Conservation (phyloP, 2,797 vertebrate species). For the Myotis vivesi region DNA sequence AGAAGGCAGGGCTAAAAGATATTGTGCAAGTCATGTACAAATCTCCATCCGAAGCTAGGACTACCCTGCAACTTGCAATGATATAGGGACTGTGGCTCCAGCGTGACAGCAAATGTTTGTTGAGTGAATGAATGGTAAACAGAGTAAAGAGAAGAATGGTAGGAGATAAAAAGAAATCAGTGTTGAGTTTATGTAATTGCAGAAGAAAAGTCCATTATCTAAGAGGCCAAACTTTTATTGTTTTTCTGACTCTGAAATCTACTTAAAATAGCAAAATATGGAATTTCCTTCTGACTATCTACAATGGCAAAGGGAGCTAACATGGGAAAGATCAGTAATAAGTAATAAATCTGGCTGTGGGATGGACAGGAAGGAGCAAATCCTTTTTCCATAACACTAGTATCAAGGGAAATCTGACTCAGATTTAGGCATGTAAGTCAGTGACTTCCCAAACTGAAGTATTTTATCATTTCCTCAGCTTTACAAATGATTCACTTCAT, state of each 20-base stretch:
- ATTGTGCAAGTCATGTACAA: neutral
- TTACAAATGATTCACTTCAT: neutral
- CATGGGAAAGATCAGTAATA: constrained; percentile 69
- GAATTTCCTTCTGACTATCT: constrained; percentile 54
- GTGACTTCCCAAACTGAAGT: constrained; percentile 4
- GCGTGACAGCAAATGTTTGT: neutral
- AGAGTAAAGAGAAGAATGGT: neutral
- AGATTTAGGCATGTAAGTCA: constrained; percentile 51
- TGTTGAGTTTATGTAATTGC: neutral
- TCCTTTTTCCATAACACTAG: constrained; percentile 6
- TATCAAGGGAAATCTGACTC: constrained; percentile 57
- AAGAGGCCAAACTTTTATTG: neutral
- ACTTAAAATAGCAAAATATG: constrained; percentile 41
- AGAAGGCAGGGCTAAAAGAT: neutral
- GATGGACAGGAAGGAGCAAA: neutral
- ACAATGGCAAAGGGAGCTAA: constrained; percentile 55
- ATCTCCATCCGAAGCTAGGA: neutral
- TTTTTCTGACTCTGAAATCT: constrained; percentile 30
- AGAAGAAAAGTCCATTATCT: constrained; percentile 13
- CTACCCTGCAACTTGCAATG: neutral
- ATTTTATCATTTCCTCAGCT: constrained; percentile 43
- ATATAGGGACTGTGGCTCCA: neutral
- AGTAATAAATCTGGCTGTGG: neutral
- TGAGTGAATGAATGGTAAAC: neutral
- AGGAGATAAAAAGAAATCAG: neutral